These are phyloP conservation scores for Sinocyclocheilus anophthalmus DNA, from an alignment of 2,113 vertebrate genomes.

Conservation along the genomic window DNA sequence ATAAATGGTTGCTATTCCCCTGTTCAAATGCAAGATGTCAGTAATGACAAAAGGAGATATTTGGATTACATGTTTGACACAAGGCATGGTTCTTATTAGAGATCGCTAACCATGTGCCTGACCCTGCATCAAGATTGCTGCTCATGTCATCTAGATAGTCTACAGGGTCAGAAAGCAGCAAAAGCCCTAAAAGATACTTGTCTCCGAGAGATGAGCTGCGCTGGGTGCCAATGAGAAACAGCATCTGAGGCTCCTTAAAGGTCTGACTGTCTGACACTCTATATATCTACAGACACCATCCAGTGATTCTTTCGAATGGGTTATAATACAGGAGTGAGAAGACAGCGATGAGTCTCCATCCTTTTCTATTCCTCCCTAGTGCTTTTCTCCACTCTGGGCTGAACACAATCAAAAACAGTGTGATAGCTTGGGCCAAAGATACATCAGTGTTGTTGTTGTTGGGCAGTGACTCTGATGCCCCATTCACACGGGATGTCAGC, in stretches of 20 bases:
- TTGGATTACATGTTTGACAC: slow-evolving; percentile 28
- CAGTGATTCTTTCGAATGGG: neutral
- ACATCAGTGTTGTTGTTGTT: neutral
- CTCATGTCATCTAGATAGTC: slow-evolving; percentile 7
- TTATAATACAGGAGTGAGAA: slow-evolving; percentile 6
- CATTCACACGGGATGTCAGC: too few species aligned
- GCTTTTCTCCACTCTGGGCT: neutral
- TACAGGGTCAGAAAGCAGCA: neutral
- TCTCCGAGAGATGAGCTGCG: neutral
- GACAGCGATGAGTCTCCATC: neutral
- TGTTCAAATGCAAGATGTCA: neutral
- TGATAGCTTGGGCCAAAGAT: neutral
- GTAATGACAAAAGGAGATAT: neutral
- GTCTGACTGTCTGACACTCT: slow-evolving; percentile 19
- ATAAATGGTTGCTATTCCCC: neutral
- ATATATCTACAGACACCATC: slow-evolving; percentile 11
- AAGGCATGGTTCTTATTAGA: slow-evolving; percentile 29
- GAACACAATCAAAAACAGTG: slow-evolving; percentile 20
- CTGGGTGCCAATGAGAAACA: slow-evolving; percentile 43
- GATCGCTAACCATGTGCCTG: slow-evolving; percentile 22
- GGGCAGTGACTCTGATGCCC: neutral
- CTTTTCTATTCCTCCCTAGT: neutral
- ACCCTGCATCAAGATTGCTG: slow-evolving; percentile 15
- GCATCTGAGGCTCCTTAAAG: slow-evolving; percentile 19
- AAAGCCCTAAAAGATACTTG: neutral